Conservation (phyloP, 2,888 invertebrate genomes). For the Callimorpha dominula region DNA sequence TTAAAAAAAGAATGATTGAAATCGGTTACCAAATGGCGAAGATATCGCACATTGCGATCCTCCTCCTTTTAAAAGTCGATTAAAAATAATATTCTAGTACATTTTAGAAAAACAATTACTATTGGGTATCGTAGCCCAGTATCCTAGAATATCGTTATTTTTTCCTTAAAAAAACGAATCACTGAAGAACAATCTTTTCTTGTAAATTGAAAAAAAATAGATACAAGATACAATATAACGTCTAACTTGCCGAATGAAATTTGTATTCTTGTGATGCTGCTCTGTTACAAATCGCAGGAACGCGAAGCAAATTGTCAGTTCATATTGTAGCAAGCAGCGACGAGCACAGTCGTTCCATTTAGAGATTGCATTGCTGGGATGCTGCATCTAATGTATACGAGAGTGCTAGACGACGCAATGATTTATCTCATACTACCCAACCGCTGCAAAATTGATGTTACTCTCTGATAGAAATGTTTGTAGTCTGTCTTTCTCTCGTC, state of each 20-base stretch:
- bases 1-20: too few species aligned
- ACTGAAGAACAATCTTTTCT: neutral
- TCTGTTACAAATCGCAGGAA: constrained; percentile 15
- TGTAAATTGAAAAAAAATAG: neutral
- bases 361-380: constrained; percentile 25
- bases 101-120: too few species aligned
- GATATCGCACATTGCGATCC: too few species aligned
- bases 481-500: neutral
- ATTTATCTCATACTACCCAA: constrained; percentile 22
- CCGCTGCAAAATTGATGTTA: neutral
- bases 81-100: too few species aligned
- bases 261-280: neutral
- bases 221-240: neutral
- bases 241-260: neutral
- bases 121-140: too few species aligned
- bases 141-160: too few species aligned
- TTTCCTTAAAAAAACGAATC: too few species aligned
- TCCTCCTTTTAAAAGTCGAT: too few species aligned
- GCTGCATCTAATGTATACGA: constrained; percentile 22
- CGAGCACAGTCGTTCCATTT: constrained; percentile 26
- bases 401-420: constrained; percentile 6
- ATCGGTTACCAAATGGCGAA: too few species aligned
- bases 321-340: constrained; percentile 17
- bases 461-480: neutral
- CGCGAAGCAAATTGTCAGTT: constrained; percentile 27